Conservation (phyloP, 2,113 vertebrate species). For the Petrocephalus microphthalmus region DNA sequence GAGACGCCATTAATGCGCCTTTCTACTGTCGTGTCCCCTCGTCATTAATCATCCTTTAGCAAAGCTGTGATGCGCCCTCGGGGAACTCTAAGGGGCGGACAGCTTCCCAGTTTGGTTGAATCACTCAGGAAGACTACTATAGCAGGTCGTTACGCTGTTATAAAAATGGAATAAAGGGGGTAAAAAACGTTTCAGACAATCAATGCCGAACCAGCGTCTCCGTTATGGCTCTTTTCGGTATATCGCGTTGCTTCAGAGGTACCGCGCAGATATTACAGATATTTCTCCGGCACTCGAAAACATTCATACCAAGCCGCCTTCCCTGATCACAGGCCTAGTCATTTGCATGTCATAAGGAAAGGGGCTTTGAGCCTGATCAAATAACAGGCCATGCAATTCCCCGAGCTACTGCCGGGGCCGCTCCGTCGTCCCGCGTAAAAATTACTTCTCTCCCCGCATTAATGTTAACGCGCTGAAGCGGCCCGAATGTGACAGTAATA, state of each 20-base stretch:
- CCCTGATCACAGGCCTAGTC: neutral
- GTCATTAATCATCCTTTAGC: slow-evolving; percentile 27
- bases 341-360: slow-evolving; percentile 9
- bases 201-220: neutral
- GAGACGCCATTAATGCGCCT: slow-evolving; percentile 2
- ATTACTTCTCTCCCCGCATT: neutral
- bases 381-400: slow-evolving; percentile 7
- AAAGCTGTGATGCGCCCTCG: neutral
- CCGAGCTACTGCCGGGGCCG: slow-evolving; percentile 6
- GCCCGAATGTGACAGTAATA: neutral
- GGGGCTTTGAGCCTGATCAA: slow-evolving; percentile 12
- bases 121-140: slow-evolving; percentile 12
- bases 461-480: slow-evolving; percentile 2
- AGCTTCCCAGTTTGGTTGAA: slow-evolving; percentile 12
- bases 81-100: neutral
- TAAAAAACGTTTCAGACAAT: neutral
- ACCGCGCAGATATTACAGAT: neutral
- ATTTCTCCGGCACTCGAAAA: neutral
- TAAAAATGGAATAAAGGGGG: slow-evolving; percentile 5
- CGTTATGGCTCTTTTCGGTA: neutral
- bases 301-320: neutral
- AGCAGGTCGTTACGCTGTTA: slow-evolving; percentile 15
- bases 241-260: neutral
- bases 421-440: neutral
- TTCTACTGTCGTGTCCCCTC: slow-evolving; percentile 18